These are phyloP conservation scores for Thamnophis sirtalis DNA, from an alignment of 2,113 vertebrate species.

Conservation along the genomic window DNA sequence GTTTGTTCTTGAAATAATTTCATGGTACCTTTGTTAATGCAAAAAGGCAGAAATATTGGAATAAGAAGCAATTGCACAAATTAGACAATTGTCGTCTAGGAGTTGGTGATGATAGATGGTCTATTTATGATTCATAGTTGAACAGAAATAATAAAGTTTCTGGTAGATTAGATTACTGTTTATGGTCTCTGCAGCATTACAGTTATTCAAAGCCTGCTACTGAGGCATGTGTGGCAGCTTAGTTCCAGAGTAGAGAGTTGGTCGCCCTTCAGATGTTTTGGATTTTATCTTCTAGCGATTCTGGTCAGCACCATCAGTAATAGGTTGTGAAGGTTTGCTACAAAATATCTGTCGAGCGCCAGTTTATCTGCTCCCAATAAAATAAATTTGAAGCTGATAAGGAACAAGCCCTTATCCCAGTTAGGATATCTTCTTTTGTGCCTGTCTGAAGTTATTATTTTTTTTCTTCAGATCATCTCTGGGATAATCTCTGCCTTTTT, in stretches of 20 bases:
- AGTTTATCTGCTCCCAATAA: conserved; percentile 15
- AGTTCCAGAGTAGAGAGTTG: neutral
- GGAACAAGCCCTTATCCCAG: neutral
- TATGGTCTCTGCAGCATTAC: conserved; percentile 3
- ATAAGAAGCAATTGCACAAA: conserved; percentile 45
- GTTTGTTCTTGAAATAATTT: conserved; percentile 23
- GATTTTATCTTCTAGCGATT: neutral
- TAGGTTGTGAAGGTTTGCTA: neutral
- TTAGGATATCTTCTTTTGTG: neutral
- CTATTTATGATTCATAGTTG: conserved; percentile 10
- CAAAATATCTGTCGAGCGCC: neutral
- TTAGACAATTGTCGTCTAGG: conserved; percentile 40
- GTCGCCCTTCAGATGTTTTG: neutral
- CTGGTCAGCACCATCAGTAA: neutral
- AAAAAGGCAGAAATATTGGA: conserved; percentile 18
- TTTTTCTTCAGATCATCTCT: neutral
- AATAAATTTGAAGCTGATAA: conserved; percentile 31
- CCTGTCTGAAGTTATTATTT: neutral
- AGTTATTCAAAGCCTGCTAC: conserved; percentile 20
- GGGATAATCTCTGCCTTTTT: neutral
- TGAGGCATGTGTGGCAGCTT: neutral
- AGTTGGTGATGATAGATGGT: conserved; percentile 32
- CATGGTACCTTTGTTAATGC: conserved; percentile 25
- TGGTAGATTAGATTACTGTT: conserved; percentile 37
- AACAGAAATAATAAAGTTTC: conserved; percentile 30